Conservation (phyloP, 2,113 vertebrate species). For the Garra rufa region DNA sequence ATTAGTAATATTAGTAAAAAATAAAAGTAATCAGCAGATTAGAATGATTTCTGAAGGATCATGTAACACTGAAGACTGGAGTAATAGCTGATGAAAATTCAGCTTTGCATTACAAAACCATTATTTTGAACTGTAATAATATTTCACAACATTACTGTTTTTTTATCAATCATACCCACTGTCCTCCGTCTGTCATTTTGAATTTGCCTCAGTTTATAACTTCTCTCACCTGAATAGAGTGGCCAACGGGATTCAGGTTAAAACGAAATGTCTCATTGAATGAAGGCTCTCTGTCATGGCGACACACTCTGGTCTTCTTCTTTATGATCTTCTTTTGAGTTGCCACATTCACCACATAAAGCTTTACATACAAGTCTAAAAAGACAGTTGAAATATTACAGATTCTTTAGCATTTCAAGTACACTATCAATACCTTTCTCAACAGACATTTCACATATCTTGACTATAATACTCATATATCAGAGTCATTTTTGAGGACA, state of each 20-base stretch:
- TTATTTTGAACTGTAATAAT: neutral
- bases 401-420: neutral
- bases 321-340: conserved; percentile 97
- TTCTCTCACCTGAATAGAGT: conserved; percentile 92
- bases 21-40: neutral
- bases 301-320: conserved; percentile 98
- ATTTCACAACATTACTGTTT: too few relatives aligned
- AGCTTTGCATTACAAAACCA: neutral
- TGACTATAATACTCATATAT: neutral
- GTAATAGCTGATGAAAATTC: neutral
- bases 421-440: neutral
- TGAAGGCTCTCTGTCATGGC: conserved; percentile 95
- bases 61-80: neutral
- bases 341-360: conserved; percentile 95
- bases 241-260: conserved; percentile 92
- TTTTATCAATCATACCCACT: too few relatives aligned
- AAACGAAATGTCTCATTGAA: conserved; percentile 99
- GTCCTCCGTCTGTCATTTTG: neutral
- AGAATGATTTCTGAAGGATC: neutral
- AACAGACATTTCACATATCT: neutral
- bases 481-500: neutral
- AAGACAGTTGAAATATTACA: neutral
- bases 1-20: neutral
- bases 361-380: conserved; percentile 95
- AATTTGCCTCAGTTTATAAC: neutral